Conservation (phyloP, 2,113 vertebrate genomes). For the Rhizomys pruinosus region DNA sequence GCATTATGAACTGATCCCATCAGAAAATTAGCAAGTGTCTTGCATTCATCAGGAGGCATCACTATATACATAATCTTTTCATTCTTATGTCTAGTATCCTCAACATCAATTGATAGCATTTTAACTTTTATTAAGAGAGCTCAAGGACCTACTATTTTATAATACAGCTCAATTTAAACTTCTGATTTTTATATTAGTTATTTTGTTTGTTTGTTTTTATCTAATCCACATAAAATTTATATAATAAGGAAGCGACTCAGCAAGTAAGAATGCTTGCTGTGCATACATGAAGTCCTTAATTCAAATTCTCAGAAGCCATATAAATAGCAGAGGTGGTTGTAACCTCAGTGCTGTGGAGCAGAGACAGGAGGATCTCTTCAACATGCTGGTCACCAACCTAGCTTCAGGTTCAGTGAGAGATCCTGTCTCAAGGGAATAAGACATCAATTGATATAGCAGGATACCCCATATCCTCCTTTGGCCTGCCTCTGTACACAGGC, state of each 20-base stretch:
- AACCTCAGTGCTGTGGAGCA: not conserved
- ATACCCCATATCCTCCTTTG: too few relatives aligned
- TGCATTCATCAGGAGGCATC: constrained; percentile 27
- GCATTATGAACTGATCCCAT: not conserved
- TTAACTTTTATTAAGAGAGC: not conserved
- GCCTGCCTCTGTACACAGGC: too few relatives aligned
- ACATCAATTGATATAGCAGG: not conserved
- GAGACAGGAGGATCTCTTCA: not conserved
- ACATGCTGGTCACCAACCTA: not conserved
- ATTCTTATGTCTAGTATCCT: not conserved
- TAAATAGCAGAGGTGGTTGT: not conserved
- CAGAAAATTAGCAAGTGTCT: not conserved
- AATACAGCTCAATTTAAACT: constrained; percentile 44
- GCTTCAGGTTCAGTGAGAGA: not conserved
- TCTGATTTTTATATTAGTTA: constrained; percentile 33
- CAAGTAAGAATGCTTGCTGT: not conserved
- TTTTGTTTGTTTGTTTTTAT: not conserved
- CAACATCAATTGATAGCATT: not conserved
- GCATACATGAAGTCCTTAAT: not conserved
- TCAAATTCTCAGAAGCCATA: not conserved
- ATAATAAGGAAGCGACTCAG: not conserved
- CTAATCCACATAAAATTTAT: constrained; percentile 3
- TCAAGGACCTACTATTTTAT: not conserved
- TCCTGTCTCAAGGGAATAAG: not conserved
- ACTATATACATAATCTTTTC: not conserved